Base-by-base conservation (phyloP, 2,113 vertebrate species). In the Anser brachyrhynchus region DNA sequence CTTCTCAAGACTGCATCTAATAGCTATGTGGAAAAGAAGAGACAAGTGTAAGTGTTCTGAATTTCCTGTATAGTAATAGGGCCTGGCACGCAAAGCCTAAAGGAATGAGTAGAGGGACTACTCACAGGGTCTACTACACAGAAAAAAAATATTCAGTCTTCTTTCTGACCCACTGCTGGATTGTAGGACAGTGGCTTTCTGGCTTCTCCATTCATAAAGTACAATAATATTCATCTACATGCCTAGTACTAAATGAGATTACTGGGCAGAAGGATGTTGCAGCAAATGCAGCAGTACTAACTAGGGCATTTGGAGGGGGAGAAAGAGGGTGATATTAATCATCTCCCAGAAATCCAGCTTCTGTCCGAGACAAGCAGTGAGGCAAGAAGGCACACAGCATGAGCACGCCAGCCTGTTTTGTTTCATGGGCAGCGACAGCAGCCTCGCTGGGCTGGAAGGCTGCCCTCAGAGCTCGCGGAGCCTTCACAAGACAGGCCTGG, bases 231-330 rank as follows among this genome's bases (percentile, higher is more conserved):
- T 25, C 5, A 43, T 11, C 51, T 29, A 52, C 28, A 31, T 66
- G 69, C 35, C 64, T 23, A 51, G 2, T 10, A 28, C 14, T 49
- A 35, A 3, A 4, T 5, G n/a, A 46, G 39, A 29, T 25, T 44
- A 52, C 43, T 31, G 41, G 21, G 54, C 67, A 83, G 31, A 39
- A 57, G 72, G 61, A 39, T 14, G 28, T 55, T 0, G 0, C 20
- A 26, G 0, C 18, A 26, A 16, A 1, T 2, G 21, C 19, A 44
- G 4, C n/a, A 84, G 18, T 14, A 58, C 28, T 21, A 39, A 13
- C 33, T 46, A 59, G 35, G 29, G 64, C 29, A n/a, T 46, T 26
- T 51, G 16, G 15, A 22, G 1, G 37, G 28, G 15, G 3, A 62
- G 19, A 66, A 18, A 66, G 8, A 13, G 31, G 10, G n/a, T 22